A percentile compares a stretch with the other conserved stretches of the same genome.
Conservation (phyloP, 2,113 vertebrate species). For the Lutjanus erythropterus region DNA sequence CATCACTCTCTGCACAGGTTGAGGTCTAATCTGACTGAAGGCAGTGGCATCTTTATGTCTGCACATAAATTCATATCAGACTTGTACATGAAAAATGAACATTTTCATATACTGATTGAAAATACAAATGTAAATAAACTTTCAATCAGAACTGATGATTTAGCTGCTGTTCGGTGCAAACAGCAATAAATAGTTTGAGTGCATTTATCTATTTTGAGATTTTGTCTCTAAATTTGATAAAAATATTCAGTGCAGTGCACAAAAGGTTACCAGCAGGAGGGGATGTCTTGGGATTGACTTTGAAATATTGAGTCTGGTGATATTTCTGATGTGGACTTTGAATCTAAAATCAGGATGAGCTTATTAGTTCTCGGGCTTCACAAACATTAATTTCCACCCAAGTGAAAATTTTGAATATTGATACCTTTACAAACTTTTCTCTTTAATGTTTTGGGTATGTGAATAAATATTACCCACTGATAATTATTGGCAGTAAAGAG, state of each 20-base stretch:
- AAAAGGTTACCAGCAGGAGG: not conserved
- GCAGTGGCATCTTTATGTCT: not conserved
- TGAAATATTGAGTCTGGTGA: not conserved
- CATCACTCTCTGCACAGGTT: slow-evolving; percentile 21
- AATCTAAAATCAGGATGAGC: not conserved
- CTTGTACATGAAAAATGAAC: not conserved
- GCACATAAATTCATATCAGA: not conserved
- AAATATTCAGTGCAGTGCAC: not conserved
- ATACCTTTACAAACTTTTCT: too few species aligned
- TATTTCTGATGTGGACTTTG: not conserved
- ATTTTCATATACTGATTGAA: not conserved
- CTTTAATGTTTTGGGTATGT: not conserved
- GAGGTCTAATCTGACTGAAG: not conserved
- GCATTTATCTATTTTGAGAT: not conserved
- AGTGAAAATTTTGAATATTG: not conserved
- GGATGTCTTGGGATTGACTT: not conserved
- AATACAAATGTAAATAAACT: not conserved
- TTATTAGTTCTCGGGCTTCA: not conserved
- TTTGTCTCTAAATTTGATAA: not conserved
- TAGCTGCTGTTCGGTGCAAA: too few species aligned
- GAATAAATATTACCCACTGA: not conserved
- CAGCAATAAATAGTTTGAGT: too few species aligned
- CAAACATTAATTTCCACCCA: not conserved
- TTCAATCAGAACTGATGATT: too few species aligned
- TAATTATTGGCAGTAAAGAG: not conserved